Conservation (phyloP, 2,888 invertebrate species). For the Tiliacea citrago region DNA sequence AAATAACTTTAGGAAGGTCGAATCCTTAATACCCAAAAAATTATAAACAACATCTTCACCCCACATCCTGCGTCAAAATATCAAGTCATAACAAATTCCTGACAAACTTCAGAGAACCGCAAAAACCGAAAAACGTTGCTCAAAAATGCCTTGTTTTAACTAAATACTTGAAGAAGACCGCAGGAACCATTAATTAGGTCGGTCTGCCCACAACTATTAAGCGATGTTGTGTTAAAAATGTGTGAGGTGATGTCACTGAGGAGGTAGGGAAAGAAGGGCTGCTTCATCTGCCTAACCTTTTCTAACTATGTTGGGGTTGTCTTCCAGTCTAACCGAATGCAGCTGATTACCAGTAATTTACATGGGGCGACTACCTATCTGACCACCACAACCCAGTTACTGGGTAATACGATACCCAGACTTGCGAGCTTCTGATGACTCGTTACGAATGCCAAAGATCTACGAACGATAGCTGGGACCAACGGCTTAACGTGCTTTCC, state of each 20-base stretch:
- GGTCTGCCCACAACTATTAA: conserved; percentile 57
- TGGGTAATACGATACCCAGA: no score
- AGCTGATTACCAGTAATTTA: no score
- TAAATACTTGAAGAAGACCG: conserved; percentile 44
- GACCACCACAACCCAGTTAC: no score
- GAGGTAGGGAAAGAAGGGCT: not conserved
- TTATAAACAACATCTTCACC: not conserved
- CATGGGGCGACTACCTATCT: no score
- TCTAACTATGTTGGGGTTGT: not conserved
- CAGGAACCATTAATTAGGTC: conserved; percentile 56
- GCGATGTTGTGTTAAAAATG: conserved; percentile 41
- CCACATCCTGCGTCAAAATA: not conserved
- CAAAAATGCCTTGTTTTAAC: conserved; percentile 55
- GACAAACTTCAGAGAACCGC: conserved; percentile 35
- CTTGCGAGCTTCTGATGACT: not conserved
- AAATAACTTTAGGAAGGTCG: not conserved
- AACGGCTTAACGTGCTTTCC: no score
- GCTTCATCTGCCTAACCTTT: not conserved
- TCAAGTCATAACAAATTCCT: conserved; percentile 39
- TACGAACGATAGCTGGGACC: no score
- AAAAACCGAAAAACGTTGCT: conserved; percentile 17
- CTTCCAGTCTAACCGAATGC: not conserved
- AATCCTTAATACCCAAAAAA: not conserved
- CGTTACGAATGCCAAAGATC: not conserved
- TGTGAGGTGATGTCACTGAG: conserved; percentile 15